Evolutionary conservation across 2,113 vertebrate genomes (phyloP), one percentile per base, ranked within the genome.

Genomic region (Phainopepla nitens): DNA sequence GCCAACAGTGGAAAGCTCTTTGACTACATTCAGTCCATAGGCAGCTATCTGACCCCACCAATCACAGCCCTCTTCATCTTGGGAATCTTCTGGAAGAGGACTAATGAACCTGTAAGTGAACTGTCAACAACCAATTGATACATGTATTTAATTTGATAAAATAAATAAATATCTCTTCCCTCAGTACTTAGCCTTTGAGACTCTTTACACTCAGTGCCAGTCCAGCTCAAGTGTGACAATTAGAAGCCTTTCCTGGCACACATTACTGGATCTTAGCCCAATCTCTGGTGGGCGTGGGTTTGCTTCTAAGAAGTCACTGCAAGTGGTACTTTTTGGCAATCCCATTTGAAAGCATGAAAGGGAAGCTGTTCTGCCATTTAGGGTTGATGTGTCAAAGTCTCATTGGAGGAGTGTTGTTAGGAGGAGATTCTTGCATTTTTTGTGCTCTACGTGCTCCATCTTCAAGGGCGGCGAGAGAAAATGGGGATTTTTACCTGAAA

Each of bases 1-100:
- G 98, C 99, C 89, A 99, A 99, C 95, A 99, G 99, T 3, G 99
- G 99, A 33, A 98, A 98, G 93, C 98, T 99, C 50, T 99, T 99
- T 64, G 98, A 99, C 95, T 99, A 99, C 82, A 98, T 99, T 89
- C 99, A 99, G 93, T 98, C 99, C 53, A 97, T 99, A 92, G 98
- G 98, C 94, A 99, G 99, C 96, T 99, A 98, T 89, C 97, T 99
- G 68, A 98, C 98, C 15, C 99, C 99, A 2, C 99, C 99, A 3
- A 98, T 99, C 89, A 99, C 99, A 1, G 98, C 99, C 18, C 97
- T 99, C 33, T 99, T 99, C 96, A 64, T 99, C 62, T 84, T 99
- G 98, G 99, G 98, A 75, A 98, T 99, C 94, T 99, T 99, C 98
- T 99, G 99, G 98, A 98, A 98, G 90, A 98, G 99, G 57, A 97